phyloP scores from a whole-genome alignment of 2,797 vertebrate species.

The Myoxocephalus aenaeus region DNA sequence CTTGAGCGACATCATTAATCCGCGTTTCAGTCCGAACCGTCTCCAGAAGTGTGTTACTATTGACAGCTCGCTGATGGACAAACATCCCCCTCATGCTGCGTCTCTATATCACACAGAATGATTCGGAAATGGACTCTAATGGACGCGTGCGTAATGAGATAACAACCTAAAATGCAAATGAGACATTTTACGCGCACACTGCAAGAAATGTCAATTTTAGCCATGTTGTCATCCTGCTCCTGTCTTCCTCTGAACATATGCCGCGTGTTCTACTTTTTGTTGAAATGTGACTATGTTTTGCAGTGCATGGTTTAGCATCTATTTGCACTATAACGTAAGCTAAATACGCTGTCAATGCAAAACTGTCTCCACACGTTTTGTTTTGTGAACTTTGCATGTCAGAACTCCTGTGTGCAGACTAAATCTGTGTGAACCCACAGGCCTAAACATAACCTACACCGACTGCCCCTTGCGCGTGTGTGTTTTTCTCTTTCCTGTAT shows the following conservation, averaged over 20 bases:
- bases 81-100: constrained; percentile 4
- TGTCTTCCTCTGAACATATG: background rate
- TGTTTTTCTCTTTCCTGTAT: background rate
- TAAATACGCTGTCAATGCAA: background rate
- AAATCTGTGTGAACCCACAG: constrained; percentile 29
- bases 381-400: background rate
- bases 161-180: constrained; percentile 32
- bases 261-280: background rate
- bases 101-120: constrained; percentile 3
- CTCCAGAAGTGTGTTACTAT: background rate
- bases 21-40: background rate
- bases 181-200: constrained; percentile 20
- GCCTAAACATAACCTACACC: constrained; percentile 4
- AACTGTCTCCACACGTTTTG: background rate
- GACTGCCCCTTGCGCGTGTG: background rate
- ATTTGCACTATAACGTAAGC: background rate
- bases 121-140: constrained; percentile 1
- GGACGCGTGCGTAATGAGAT: constrained; percentile 39
- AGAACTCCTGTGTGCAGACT: constrained; percentile 7
- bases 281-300: background rate
- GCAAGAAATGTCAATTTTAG: constrained; percentile 21
- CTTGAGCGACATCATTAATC: background rate
- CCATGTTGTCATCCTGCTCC: background rate
- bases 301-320: background rate
- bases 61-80: constrained; percentile 16